Conservation (phyloP, 2,113 vertebrate species). For the Puma concolor region DNA sequence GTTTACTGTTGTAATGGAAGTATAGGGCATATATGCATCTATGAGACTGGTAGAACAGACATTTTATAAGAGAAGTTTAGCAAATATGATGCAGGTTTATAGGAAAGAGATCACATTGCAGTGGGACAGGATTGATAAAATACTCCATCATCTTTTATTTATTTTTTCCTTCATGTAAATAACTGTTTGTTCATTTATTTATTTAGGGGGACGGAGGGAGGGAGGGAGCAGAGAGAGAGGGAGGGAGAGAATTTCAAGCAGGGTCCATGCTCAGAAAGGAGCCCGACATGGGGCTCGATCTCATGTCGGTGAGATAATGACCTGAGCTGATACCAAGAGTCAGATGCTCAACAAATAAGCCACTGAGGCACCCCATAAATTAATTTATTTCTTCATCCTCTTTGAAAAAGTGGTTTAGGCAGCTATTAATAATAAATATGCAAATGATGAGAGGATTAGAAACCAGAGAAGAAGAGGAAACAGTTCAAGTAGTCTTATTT, state of each 20-base stretch:
- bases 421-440: constrained; percentile 4
- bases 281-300: too few species aligned
- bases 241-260: too few species aligned
- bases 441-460: background rate
- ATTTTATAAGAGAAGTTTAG: constrained; percentile 24
- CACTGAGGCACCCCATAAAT: background rate
- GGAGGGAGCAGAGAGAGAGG: too few species aligned
- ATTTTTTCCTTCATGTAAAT: background rate
- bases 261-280: too few species aligned
- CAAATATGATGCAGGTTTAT: background rate
- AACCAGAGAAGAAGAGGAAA: constrained; percentile 1
- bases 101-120: constrained; percentile 33
- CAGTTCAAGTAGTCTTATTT: background rate
- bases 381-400: background rate
- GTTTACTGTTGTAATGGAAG: constrained; percentile 46
- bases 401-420: constrained; percentile 30
- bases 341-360: too few species aligned
- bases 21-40: background rate
- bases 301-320: too few species aligned
- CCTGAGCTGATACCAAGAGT: too few species aligned
- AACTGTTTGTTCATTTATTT: too few species aligned
- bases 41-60: background rate
- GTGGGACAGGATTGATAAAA: constrained; percentile 27
- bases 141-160: background rate
- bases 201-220: too few species aligned